Evolutionary conservation across 64 coral and sea anemone genomes (phyloP).

Genomic region (Porites australiensis): DNA sequence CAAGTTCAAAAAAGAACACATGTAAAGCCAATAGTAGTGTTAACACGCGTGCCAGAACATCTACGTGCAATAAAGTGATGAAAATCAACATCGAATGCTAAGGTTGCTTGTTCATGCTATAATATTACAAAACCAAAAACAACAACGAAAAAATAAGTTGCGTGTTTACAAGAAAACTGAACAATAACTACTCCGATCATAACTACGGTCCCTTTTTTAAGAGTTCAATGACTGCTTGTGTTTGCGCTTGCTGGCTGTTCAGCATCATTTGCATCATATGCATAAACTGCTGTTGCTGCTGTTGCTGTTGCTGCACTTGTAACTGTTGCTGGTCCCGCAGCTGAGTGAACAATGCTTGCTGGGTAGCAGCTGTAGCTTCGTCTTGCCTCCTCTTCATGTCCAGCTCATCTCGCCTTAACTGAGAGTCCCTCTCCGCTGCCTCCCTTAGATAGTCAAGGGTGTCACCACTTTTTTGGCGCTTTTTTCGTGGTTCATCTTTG

Average conservation of each 20-base stretch:
- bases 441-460: conserved; percentile 39
- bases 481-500: neutral
- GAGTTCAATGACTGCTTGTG: conserved; percentile 31
- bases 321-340: conserved; percentile 20
- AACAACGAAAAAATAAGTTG: too few species aligned
- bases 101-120: neutral
- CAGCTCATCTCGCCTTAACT: conserved; percentile 25
- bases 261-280: conserved; percentile 51
- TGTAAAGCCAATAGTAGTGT: neutral
- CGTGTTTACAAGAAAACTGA: too few species aligned
- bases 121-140: neutral
- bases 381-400: conserved; percentile 25
- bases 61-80: neutral
- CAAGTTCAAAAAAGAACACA: neutral
- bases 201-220: conserved; percentile 1
- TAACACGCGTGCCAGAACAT: neutral
- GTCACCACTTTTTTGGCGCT: conserved; percentile 23
- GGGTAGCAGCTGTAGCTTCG: neutral
- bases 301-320: conserved; percentile 58
- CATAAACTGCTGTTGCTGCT: neutral
- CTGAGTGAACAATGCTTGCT: conserved; percentile 14
- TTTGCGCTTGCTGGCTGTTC: conserved; percentile 25
- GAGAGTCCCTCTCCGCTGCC: conserved; percentile 13
- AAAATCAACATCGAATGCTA: neutral
- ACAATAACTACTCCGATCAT: too few species aligned